A percentile compares a stretch with the other conserved stretches of the same genome.
These are phyloP conservation scores for Thymallus thymallus DNA, from an alignment of 2,113 vertebrate genomes.

Conservation along the genomic window DNA sequence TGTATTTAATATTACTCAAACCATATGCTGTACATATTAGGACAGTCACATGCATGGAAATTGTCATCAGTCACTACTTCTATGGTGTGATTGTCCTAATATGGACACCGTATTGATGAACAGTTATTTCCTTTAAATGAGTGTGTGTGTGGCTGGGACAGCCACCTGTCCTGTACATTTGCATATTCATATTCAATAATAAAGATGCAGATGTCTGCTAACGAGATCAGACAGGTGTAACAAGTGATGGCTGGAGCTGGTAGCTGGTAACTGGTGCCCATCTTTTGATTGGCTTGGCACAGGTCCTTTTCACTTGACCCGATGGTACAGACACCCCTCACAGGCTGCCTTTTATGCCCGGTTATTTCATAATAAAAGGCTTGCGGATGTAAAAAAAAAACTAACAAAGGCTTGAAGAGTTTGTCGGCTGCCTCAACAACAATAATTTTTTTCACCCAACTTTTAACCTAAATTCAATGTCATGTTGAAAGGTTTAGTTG, in stretches of 20 bases:
- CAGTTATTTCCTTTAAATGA: constrained; percentile 16
- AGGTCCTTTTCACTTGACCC: background rate
- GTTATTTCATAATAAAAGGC: background rate
- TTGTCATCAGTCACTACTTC: no score
- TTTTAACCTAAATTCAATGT: no score
- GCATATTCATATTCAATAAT: constrained; percentile 51
- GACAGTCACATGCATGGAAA: no score
- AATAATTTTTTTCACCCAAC: no score
- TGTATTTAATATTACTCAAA: constrained; percentile 17
- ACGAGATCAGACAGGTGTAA: constrained; percentile 57
- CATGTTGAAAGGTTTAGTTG: no score
- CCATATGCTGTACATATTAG: background rate
- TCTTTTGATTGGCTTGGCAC: constrained; percentile 44
- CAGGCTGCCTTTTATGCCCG: background rate
- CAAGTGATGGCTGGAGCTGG: constrained; percentile 53
- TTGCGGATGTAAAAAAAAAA: background rate
- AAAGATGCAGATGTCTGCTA: constrained; percentile 64
- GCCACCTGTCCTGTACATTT: constrained; percentile 42
- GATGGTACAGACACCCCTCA: background rate
- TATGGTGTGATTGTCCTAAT: no score
- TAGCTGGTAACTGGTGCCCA: constrained; percentile 43
- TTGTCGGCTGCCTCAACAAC: background rate
- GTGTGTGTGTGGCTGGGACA: constrained; percentile 31
- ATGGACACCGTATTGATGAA: constrained; percentile 30
- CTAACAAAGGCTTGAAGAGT: background rate